A percentile compares a stretch with the other conserved stretches of the same genome.
Evolutionary conservation across 2,113 vertebrate genomes (phyloP).

Genomic region (Plotosus lineatus): DNA sequence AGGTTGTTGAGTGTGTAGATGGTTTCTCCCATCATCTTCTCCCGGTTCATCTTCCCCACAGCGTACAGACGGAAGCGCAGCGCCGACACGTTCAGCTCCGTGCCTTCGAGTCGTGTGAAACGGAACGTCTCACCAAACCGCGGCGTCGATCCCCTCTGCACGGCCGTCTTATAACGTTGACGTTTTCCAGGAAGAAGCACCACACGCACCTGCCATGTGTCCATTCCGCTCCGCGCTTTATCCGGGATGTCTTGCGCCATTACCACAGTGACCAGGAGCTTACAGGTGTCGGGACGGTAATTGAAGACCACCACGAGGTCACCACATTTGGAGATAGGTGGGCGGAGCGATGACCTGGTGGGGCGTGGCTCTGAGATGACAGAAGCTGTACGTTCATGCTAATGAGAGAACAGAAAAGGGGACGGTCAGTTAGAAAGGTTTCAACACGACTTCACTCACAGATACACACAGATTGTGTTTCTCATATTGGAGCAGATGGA

Average conservation of each 20-base stretch:
- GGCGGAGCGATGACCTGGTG: constrained; percentile 42
- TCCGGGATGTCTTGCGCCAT: constrained; percentile 84
- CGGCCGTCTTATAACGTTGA: constrained; percentile 83
- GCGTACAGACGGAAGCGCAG: constrained; percentile 92
- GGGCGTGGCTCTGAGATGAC: constrained; percentile 48
- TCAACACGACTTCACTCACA: neutral
- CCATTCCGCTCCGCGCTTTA: constrained; percentile 88
- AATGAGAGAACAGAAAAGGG: neutral
- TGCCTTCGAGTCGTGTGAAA: constrained; percentile 79
- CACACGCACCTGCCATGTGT: constrained; percentile 87
- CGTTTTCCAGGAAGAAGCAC: constrained; percentile 90
- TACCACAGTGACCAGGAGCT: constrained; percentile 81
- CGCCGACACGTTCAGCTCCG: constrained; percentile 76
- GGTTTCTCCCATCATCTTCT: constrained; percentile 94
- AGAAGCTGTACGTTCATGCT: constrained; percentile 70
- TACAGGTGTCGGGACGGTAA: constrained; percentile 77
- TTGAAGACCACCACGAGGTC: constrained; percentile 82
- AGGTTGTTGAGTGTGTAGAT: constrained; percentile 79
- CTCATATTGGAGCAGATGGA: neutral
- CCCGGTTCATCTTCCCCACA: constrained; percentile 79
- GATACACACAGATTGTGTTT: neutral
- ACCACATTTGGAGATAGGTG: constrained; percentile 86
- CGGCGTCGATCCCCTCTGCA: constrained; percentile 81
- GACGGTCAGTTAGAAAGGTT: no score
- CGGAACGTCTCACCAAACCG: constrained; percentile 86